A percentile compares a stretch with the other conserved stretches of the same genome.
phyloP scores from a whole-genome alignment of 2,888 invertebrate species.

The Sinelater perroti region DNA sequence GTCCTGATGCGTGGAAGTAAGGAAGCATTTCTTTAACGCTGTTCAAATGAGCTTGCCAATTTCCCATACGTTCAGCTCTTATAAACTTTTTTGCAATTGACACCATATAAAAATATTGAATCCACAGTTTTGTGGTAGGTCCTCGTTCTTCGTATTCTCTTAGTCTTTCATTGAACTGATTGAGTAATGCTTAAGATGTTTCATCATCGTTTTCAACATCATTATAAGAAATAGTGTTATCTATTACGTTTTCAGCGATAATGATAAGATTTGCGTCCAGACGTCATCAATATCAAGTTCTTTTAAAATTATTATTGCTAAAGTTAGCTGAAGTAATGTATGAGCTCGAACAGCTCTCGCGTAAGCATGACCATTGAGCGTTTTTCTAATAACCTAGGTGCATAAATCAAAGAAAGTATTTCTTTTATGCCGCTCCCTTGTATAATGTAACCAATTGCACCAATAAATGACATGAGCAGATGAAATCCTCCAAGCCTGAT shows the following conservation, averaged over 20 bases:
- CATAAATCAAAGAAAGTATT: slow-evolving; percentile 38
- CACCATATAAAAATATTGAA: slow-evolving; percentile 54
- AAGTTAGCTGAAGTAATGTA: slow-evolving; percentile 39
- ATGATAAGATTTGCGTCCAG: slow-evolving; percentile 44
- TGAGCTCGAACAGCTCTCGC: slow-evolving; percentile 31
- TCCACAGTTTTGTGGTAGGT: slow-evolving; percentile 52
- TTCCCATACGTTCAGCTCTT: slow-evolving; percentile 55
- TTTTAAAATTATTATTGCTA: slow-evolving; percentile 49
- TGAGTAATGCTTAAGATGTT: slow-evolving; percentile 46
- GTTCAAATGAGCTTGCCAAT: slow-evolving; percentile 56
- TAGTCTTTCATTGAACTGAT: slow-evolving; percentile 42
- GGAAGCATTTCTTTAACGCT: too few relatives aligned
- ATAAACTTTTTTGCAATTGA: slow-evolving; percentile 54
- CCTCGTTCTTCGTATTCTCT: slow-evolving; percentile 48
- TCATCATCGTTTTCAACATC: slow-evolving; percentile 51
- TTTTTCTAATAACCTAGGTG: slow-evolving; percentile 47
- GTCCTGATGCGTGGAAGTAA: too few relatives aligned
- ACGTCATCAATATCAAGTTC: slow-evolving; percentile 48
- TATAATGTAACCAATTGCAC: slow-evolving; percentile 56
- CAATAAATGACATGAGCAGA: slow-evolving; percentile 54
- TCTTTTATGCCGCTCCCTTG: slow-evolving; percentile 55
- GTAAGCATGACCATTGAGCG: slow-evolving; percentile 49
- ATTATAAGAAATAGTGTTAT: slow-evolving; percentile 47
- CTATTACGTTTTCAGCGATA: slow-evolving; percentile 42
- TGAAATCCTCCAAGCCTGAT: slow-evolving; percentile 45